These are phyloP conservation scores for Gasterosteus aculeatus DNA, from an alignment of 2,113 vertebrate genomes.

Conservation along the genomic window DNA sequence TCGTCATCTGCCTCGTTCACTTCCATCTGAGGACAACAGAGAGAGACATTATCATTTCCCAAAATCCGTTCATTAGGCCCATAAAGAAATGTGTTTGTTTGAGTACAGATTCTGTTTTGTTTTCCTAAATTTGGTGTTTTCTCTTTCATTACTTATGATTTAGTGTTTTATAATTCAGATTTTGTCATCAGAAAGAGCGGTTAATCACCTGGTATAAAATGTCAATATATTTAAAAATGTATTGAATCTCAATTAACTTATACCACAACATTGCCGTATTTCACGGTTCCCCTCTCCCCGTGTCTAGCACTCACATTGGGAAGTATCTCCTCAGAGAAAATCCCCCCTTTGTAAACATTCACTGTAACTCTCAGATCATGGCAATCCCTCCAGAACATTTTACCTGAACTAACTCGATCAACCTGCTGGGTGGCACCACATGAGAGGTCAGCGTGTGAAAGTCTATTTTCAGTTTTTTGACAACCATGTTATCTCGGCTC, in stretches of 20 bases:
- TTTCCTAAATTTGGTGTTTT: not conserved
- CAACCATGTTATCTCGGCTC: not conserved
- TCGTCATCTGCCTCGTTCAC: constrained; percentile 55
- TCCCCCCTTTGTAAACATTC: not conserved
- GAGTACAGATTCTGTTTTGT: not conserved
- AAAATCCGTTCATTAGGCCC: not conserved
- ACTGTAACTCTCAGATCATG: not conserved
- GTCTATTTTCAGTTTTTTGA: not conserved
- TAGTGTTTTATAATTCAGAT: not conserved
- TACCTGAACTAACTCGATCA: not conserved
- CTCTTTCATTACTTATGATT: not conserved
- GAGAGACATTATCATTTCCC: not conserved
- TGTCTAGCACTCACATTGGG: not conserved
- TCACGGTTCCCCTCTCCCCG: too few species aligned
- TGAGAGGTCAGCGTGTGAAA: not conserved
- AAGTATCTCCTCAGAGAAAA: not conserved
- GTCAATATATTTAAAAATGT: not conserved
- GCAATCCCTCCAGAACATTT: not conserved
- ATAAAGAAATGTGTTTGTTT: not conserved
- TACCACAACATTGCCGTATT: not conserved
- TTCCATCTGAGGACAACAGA: constrained; percentile 71
- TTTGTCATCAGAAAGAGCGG: too few species aligned
- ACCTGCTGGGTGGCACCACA: not conserved
- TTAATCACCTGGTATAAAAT: too few species aligned
- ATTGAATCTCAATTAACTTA: not conserved